These are phyloP conservation scores for Phenganax subtilis DNA, from an alignment of 92 coral and sea anemone species.

Conservation along the genomic window DNA sequence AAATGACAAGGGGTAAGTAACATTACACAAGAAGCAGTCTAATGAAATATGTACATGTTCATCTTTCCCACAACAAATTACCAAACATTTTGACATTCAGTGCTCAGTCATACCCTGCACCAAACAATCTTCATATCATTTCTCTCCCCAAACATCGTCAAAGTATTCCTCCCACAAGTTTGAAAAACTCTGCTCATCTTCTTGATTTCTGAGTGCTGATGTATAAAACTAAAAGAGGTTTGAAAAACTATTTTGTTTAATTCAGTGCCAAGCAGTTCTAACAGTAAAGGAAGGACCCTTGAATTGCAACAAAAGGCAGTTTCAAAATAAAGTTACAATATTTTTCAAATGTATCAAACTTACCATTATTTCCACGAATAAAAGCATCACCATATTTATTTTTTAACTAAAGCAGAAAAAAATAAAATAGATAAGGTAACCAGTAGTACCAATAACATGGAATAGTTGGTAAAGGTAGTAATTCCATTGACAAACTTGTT, in stretches of 20 bases:
- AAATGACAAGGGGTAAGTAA: no score
- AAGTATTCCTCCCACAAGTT: conserved; percentile 1
- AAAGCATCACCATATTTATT: conserved; percentile 99
- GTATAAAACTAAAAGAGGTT: conserved; percentile 61
- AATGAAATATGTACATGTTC: no score
- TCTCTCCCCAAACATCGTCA: background rate
- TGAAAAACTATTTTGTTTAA: background rate
- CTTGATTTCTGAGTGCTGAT: conserved; percentile 95
- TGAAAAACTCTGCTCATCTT: conserved; percentile 22
- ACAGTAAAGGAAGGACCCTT: background rate
- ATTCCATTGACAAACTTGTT: no score
- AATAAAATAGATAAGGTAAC: background rate
- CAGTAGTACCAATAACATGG: no score
- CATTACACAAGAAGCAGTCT: no score
- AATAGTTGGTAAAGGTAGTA: no score
- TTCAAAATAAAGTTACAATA: background rate
- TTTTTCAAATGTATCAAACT: background rate
- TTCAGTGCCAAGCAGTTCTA: background rate
- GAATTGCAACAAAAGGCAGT: background rate
- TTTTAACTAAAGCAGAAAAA: conserved; percentile 47
- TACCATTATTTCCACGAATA: conserved; percentile 93
- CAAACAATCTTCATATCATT: background rate
- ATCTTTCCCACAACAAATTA: background rate
- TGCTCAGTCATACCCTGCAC: background rate
- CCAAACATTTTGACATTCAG: background rate